Percentiles rank a stretch among this genome's conserved stretches.
phyloP scores from a whole-genome alignment of 2,113 vertebrate species.

The Poeciliopsis occidentalis region DNA sequence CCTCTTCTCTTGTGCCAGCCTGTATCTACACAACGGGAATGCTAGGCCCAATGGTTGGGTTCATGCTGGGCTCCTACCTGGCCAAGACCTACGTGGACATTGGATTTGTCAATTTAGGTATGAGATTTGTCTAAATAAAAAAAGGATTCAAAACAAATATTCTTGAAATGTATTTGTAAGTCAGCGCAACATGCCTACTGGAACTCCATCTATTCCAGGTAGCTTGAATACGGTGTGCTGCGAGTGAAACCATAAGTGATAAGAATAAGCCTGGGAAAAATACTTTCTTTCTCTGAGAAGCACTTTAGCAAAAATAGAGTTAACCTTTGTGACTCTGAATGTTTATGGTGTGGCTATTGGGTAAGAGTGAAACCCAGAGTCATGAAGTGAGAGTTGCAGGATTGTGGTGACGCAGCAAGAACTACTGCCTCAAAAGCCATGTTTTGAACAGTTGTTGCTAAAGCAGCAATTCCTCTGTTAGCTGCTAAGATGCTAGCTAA shows the following conservation, averaged over 20 bases:
- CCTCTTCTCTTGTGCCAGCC: constrained; percentile 74
- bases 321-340: constrained; percentile 3
- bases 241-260: neutral
- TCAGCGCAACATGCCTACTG: too few species aligned
- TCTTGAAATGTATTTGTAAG: neutral
- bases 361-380: neutral
- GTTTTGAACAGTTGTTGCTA: neutral
- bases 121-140: constrained; percentile 26
- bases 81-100: constrained; percentile 93
- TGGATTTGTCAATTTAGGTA: constrained; percentile 91
- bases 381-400: neutral
- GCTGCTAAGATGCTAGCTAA: neutral
- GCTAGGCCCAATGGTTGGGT: constrained; percentile 93
- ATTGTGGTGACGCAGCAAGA: neutral
- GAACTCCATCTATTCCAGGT: neutral
- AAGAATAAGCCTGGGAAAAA: neutral
- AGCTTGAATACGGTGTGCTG: neutral
- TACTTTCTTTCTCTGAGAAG: neutral
- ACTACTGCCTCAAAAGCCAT: neutral
- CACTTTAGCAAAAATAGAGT: neutral
- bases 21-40: constrained; percentile 91
- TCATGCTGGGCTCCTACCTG: constrained; percentile 90
- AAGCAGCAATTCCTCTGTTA: neutral
- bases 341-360: neutral
- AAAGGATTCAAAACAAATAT: neutral